Evolutionary conservation across 2,888 invertebrate species (phyloP), one percentile per base, ranked within the genome.

Genomic region (Tupiocoris notatus): DNA sequence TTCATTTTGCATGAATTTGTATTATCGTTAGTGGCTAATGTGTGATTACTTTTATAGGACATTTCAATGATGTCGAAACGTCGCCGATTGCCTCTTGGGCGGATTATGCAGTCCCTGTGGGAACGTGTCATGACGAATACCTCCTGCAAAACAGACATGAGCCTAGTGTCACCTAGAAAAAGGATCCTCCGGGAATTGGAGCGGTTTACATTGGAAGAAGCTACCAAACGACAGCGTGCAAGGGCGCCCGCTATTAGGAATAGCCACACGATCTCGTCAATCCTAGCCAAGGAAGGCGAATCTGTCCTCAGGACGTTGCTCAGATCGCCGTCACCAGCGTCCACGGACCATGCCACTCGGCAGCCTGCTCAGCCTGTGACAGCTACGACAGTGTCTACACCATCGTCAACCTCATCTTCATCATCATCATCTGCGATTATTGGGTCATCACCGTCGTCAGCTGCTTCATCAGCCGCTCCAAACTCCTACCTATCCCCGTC

Each of bases 241-340:
- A 85, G 77, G 82, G 83, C 79, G n/a, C 67, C 79, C 21, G 39
- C 39, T 12, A 56, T 65, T 7, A 54, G 78, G 23, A 90, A 91
- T 84, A 92, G 91, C 83, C 93, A 93, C 85, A 93, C 93, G 86
- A 94, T 94, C 84, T 92, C 92, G 83, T 93, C 93, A 79, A 86
- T 94, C 83, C 86, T 94, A 81, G 91, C 91, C 78, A 89, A 90
- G 79, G 87, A 81, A 56, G 80, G 80, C 58, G 82, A 82, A 66
- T 82, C 82, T 18, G 82, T 83, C 78, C 79, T 83, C 74, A 80
- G 83, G 56, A 82, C 81, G 82, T 85, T 80, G 79, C 85, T 82
- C 82, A 85, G 86, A 81, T 87, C 84, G 21, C 85, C 82, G 83
- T 83, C 84, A 81, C 82, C 85, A 21, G 80, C 39, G 12, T 3